These are phyloP conservation scores for Oopsacas minuta DNA, from an alignment of 37 sponge, comb jelly and placozoan genomes.

Conservation along the genomic window DNA sequence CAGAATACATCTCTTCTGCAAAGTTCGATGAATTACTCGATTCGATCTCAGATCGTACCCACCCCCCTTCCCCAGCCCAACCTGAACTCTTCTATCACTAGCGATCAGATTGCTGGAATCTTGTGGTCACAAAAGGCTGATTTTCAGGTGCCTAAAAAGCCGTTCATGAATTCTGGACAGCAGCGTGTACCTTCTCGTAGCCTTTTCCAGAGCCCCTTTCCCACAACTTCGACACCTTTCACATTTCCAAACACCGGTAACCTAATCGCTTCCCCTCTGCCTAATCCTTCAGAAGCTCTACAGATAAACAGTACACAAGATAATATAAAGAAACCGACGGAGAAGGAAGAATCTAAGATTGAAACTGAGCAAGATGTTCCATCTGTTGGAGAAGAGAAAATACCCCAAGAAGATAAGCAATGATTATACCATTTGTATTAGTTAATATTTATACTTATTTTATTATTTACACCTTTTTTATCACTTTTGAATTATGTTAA, in stretches of 20 bases:
- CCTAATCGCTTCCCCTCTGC: background rate
- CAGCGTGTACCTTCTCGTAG: background rate
- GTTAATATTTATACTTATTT: too few species aligned
- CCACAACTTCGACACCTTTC: background rate
- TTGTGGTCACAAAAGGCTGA: background rate
- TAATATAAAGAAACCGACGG: background rate
- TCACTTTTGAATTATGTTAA: too few species aligned
- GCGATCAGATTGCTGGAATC: constrained; percentile 9
- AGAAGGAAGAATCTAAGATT: background rate
- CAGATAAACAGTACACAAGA: background rate
- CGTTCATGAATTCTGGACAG: background rate
- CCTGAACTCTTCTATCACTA: background rate
- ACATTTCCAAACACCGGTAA: background rate
- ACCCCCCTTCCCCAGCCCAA: constrained; percentile 5
- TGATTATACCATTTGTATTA: too few species aligned
- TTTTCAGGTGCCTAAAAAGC: background rate
- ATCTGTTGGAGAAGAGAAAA: too few species aligned
- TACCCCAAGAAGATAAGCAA: too few species aligned
- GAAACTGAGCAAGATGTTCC: too few species aligned
- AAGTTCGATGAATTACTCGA: background rate
- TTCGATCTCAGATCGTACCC: background rate
- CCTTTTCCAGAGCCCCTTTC: background rate
- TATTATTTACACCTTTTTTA: too few species aligned
- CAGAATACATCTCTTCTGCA: background rate
- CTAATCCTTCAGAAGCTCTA: background rate